phyloP scores from a whole-genome alignment of 2,113 vertebrate species.

The Prochilodus magdalenae region DNA sequence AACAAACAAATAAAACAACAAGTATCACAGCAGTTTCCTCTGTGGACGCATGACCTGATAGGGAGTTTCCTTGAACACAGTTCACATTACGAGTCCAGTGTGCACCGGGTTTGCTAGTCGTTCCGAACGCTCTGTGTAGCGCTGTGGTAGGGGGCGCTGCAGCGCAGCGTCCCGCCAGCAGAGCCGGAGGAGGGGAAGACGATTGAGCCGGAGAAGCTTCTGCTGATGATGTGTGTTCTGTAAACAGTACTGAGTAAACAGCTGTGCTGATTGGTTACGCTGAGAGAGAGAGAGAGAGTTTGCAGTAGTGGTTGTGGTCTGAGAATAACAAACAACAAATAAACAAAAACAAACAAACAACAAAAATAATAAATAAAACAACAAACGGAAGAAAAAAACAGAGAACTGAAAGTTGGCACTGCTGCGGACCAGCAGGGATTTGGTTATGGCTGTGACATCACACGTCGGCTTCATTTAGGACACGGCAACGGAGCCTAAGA shows the following conservation, averaged over 20 bases:
- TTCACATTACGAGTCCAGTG: constrained; percentile 69
- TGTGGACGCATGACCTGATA: constrained; percentile 74
- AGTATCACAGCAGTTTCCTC: constrained; percentile 78
- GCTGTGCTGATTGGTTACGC: constrained; percentile 66
- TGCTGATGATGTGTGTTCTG: constrained; percentile 70
- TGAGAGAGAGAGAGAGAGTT: constrained; percentile 52
- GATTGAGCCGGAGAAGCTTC: constrained; percentile 72
- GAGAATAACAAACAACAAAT: constrained; percentile 21
- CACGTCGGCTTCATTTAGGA: constrained; percentile 69
- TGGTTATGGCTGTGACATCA: constrained; percentile 77
- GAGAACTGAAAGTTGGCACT: constrained; percentile 67
- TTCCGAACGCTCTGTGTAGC: constrained; percentile 59
- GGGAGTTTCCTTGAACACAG: constrained; percentile 66
- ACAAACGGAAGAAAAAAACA: constrained; percentile 7
- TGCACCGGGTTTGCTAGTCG: constrained; percentile 71
- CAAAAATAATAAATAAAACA: too few species aligned
- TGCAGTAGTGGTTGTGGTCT: constrained; percentile 73
- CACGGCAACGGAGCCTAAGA: constrained; percentile 43
- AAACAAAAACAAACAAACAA: constrained; percentile 1
- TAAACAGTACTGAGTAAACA: constrained; percentile 82
- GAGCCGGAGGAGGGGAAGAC: constrained; percentile 78
- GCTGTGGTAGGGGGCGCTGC: constrained; percentile 23
- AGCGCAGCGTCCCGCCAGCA: constrained; percentile 68
- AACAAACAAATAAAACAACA: too few species aligned
- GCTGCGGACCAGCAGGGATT: constrained; percentile 69